Evolutionary conservation across 2,888 invertebrate species (phyloP), one percentile per base, ranked within the genome.

Genomic region (Eretmocerus hayati): DNA sequence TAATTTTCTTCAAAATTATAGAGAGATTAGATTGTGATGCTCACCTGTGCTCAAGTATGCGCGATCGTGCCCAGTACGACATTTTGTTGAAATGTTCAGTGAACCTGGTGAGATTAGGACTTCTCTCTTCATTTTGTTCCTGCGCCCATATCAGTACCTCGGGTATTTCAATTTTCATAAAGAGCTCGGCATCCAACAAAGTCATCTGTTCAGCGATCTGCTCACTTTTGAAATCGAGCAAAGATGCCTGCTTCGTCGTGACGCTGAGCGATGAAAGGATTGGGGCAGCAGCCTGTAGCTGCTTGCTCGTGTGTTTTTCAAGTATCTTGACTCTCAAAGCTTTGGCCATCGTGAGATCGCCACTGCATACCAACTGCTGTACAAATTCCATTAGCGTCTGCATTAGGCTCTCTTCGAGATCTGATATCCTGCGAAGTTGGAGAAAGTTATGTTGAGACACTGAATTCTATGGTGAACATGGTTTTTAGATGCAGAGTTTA

Each of bases 1-100:
- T n/a, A n/a, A n/a, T n/a, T n/a, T n/a, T n/a, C n/a, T n/a, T n/a
- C n/a, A 30, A 30, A 30, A 30, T 30, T 30, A 30, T 30, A 38
- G 22, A n/a, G 20, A 18, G n/a, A 22, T 4, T 36, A 36, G 36
- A 36, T n/a, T n/a, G 19, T 42, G 2, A 22, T 33, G 5, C 33
- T 22, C 56, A 54, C 42, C 69, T 58, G 70, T 90, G 88, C 60
- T 90, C 87, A 44, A 99, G 75, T 62, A 99, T 95, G 67, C 90
- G 80, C 3, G 96, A 93, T 46, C 97, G 78, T 35, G 94, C 94
- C 96, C 96, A 96, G 67, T 90, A 96, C 50, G 95, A 95, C 92
- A 96, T 94, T 75, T 97, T 96, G 71, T 99, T 99, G 73, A 99
- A 99, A 74, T 99, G 97, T 71, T 96, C 95, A 0, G 99, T 99